These are phyloP conservation scores for Operophtera brumata DNA, from an alignment of 2,888 invertebrate genomes.

Conservation along the genomic window DNA sequence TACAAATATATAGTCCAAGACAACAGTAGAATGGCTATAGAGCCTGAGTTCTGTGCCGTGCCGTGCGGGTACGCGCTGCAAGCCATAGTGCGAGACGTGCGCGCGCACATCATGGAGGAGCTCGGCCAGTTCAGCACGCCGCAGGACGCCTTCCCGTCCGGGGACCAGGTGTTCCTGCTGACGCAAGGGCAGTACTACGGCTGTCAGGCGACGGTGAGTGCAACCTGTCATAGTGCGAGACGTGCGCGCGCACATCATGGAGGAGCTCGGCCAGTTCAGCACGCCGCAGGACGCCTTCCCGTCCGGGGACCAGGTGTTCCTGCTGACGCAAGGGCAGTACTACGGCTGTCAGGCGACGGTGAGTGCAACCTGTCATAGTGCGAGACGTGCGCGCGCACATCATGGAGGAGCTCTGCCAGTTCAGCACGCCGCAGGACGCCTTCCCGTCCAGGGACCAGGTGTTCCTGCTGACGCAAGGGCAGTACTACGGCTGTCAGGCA, in stretches of 20 bases:
- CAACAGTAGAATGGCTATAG: slow-evolving; percentile 82
- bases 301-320: slow-evolving; percentile 84
- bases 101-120: slow-evolving; percentile 42
- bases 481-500: slow-evolving; percentile 90
- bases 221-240: slow-evolving; percentile 72
- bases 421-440: slow-evolving; percentile 66
- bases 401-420: slow-evolving; percentile 42
- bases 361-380: slow-evolving; percentile 73
- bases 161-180: slow-evolving; percentile 85
- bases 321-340: slow-evolving; percentile 87
- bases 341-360: slow-evolving; percentile 91
- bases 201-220: slow-evolving; percentile 85
- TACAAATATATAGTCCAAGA: slow-evolving; percentile 73
- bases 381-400: slow-evolving; percentile 46
- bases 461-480: slow-evolving; percentile 87
- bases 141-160: slow-evolving; percentile 82
- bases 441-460: slow-evolving; percentile 85
- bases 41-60: slow-evolving; percentile 86
- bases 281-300: slow-evolving; percentile 82
- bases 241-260: slow-evolving; percentile 44
- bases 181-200: slow-evolving; percentile 91
- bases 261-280: slow-evolving; percentile 44
- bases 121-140: slow-evolving; percentile 51
- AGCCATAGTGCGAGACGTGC: slow-evolving; percentile 70
- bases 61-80: slow-evolving; percentile 86